phyloP scores from a whole-genome alignment of 1,140 invertebrate genomes.

The Aphidius ervi region DNA sequence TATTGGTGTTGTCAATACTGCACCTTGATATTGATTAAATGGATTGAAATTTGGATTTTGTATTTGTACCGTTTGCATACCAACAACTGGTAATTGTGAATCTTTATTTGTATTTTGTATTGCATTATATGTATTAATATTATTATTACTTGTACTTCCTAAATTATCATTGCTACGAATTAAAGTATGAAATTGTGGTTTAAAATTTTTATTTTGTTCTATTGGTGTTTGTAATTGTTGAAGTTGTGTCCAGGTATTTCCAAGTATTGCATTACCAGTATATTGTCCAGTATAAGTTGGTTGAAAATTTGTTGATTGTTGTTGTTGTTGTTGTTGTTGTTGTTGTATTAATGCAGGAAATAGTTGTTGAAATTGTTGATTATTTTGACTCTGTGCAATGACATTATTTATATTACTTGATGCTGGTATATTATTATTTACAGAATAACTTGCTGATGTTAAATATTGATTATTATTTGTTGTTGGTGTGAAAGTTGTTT shows the following conservation, averaged over 20 bases:
- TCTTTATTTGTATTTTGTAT: constrained; percentile 25
- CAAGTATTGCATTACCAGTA: constrained; percentile 33
- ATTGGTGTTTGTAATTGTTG: constrained; percentile 38
- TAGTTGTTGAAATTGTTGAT: constrained; percentile 25
- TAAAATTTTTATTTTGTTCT: constrained; percentile 18
- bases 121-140: constrained; percentile 30
- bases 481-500: constrained; percentile 12
- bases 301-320: background rate
- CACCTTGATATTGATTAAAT: constrained; percentile 37
- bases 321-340: constrained; percentile 23
- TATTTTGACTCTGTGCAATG: constrained; percentile 15
- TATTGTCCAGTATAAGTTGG: constrained; percentile 9
- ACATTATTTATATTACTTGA: constrained; percentile 19
- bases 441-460: constrained; percentile 33
- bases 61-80: constrained; percentile 45
- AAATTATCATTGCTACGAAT: constrained; percentile 28
- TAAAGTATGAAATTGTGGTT: constrained; percentile 25
- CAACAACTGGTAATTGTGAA: constrained; percentile 42
- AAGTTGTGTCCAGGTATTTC: constrained; percentile 38
- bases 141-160: constrained; percentile 36
- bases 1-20: constrained; percentile 45
- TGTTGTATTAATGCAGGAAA: constrained; percentile 37
- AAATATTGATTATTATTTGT: constrained; percentile 31
- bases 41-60: constrained; percentile 42
- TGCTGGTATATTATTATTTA: constrained; percentile 24